Base-by-base conservation (phyloP, 2,113 vertebrate genomes). In the Notiomystis cincta region DNA sequence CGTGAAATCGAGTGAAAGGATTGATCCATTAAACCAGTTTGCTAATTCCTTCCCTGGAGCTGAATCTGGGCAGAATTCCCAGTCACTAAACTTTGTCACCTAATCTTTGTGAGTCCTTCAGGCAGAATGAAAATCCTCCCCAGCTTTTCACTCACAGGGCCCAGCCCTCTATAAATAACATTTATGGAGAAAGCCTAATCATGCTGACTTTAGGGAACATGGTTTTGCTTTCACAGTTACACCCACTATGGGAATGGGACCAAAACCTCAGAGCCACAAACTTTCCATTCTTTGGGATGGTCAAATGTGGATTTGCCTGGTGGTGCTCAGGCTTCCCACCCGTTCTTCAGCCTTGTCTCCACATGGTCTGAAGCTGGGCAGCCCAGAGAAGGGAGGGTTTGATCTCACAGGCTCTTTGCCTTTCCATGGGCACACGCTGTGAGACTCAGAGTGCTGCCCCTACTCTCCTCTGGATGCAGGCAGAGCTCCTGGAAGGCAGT, bases 211-310 rank as follows among this genome's bases (percentile, higher is more conserved):
- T 37, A 37, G 92, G 79, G 79, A 90, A 40, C 33, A 48, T 83
- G 65, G 67, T 89, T 94, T 93, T 96, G 42, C 75, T 93, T 94
- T 93, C 84, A 57, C 27, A 71, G 61, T 42, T 76, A 94, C 91
- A 69, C 94, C 91, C 96, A 86, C 33, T 15, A 5, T 20, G 70
- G 93, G 57, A 76, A 8, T 16, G 33, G 10, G 44, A 96, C 89
- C 89, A 88, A 96, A 95, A 70, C 78, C 84, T 75, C 66, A 38
- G 45, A 82, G 51, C 61, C 3, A 0, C 58, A 90, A 45, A 56
- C 12, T 81, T 93, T 84, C 82, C 54, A n/a, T 64, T 13, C 58
- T 82, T 54, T 15, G 18, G 70, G 79, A 50, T 33, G 37, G 38
- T 28, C 19, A 4, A 67, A 78, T 8, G 2, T 35, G 38, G 2